Base-by-base conservation (phyloP, 2,113 vertebrate species). In the Ageneiosus marmoratus region DNA sequence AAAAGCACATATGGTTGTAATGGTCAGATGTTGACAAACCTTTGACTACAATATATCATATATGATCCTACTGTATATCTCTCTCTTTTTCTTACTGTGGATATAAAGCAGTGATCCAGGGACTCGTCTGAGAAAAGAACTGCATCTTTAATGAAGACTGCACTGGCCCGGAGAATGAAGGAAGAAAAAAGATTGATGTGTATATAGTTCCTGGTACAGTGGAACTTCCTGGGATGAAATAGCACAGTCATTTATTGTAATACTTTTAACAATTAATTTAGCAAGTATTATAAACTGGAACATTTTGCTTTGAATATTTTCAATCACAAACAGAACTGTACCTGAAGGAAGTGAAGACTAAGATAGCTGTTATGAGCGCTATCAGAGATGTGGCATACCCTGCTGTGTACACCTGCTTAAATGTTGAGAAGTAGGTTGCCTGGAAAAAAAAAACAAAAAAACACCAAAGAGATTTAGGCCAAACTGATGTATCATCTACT, bases 151-250 rank as follows among this genome's bases (percentile, higher is more conserved):
- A 95, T 88, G 87, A 97, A 95, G 24, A 96, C 95, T 0, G 96
- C 93, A 0, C 89, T 92, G 60, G 94, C 95, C 2, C 96, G 93
- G 86, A 97, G 91, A 46, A 97, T 88, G 81, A 96, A 97, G 72
- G 96, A 97, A 58, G 91, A 87, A 89, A 97, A 97, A 74, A 97
- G 91, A 90, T 97, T 96, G 88, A 97, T 89, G 91, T 97, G 96
- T 88, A 97, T 96, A 90, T 95, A 97, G 86, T 97, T 97, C 83
- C 95, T 95, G 88, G 96, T 96, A 84, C 96, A 97, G 79, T 92
- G 96, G 83, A 97, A 95, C 89, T 96, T 97, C 87, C 96, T 97
- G 84, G 0, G 0, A 77, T 55, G 13, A 48, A 53, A 80, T 29
- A 81, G 50, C 48, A 34, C 27, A 53, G 72, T 51, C 15, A 34